Conservation (phyloP, 2,113 vertebrate species). For the Amphiprion percula region DNA sequence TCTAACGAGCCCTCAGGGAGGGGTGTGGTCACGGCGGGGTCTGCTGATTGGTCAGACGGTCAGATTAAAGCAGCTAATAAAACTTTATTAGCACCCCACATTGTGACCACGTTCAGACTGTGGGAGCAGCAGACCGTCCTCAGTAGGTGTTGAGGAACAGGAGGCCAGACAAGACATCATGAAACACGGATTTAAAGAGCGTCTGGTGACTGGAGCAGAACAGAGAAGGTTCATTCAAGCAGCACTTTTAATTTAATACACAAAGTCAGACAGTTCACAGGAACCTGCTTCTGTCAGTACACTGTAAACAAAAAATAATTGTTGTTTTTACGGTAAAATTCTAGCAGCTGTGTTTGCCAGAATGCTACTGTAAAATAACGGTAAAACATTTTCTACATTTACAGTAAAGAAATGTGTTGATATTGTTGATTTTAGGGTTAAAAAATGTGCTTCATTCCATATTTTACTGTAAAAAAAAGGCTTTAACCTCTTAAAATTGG, state of each 20-base stretch:
- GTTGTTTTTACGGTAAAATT: no score
- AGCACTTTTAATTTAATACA: conserved; percentile 18
- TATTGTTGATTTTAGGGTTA: no score
- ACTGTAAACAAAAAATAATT: no score
- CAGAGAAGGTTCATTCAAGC: background rate
- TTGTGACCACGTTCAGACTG: conserved; percentile 68
- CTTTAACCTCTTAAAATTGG: no score
- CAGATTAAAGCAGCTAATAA: conserved; percentile 58
- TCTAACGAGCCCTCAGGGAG: conserved; percentile 34
- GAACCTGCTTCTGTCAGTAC: background rate
- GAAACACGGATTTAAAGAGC: conserved; percentile 48
- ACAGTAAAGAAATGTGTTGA: no score
- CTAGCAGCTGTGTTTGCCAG: no score
- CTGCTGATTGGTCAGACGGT: conserved; percentile 38
- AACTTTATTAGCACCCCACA: conserved; percentile 64
- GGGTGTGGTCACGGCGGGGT: conserved; percentile 22
- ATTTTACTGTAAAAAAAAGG: no score
- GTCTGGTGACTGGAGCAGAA: conserved; percentile 30
- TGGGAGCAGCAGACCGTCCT: conserved; percentile 38
- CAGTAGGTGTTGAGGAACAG: conserved; percentile 40
- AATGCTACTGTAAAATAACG: no score
- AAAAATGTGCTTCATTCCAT: no score
- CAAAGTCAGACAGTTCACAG: conserved; percentile 16
- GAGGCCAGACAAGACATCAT: conserved; percentile 60
- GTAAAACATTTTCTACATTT: no score